Conservation (phyloP, 2,797 vertebrate species). For the Knipowitschia caucasica region DNA sequence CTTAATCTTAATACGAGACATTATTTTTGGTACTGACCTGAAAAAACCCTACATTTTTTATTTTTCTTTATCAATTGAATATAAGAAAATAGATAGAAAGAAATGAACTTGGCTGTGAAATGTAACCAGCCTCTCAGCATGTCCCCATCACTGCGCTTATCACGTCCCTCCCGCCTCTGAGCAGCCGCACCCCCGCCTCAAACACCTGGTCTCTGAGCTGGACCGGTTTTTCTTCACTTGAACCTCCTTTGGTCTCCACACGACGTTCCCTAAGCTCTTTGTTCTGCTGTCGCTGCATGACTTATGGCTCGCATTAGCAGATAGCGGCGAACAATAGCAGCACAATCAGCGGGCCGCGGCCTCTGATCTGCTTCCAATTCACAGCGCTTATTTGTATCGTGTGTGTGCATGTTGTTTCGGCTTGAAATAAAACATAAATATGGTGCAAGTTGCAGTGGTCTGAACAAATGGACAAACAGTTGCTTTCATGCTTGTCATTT, state of each 20-base stretch:
- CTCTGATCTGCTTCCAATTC: slow-evolving; percentile 7
- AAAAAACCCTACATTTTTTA: too few species aligned
- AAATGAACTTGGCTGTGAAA: too few species aligned
- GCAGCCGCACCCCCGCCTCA: slow-evolving; percentile 15
- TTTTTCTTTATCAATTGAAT: too few species aligned
- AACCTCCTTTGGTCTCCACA: not conserved
- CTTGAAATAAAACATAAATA: not conserved
- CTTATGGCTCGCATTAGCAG: slow-evolving; percentile 19
- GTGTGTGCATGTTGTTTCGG: not conserved
- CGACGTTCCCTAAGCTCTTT: not conserved
- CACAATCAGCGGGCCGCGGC: slow-evolving; percentile 19
- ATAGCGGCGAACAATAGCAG: slow-evolving; percentile 17
- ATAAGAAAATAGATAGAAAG: too few species aligned
- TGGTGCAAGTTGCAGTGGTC: too few species aligned
- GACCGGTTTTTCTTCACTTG: not conserved
- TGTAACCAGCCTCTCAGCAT: too few species aligned
- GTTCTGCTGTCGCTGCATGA: slow-evolving; percentile 18
- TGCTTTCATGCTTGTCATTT: too few species aligned
- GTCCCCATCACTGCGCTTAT: too few species aligned
- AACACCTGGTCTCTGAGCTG: slow-evolving; percentile 12
- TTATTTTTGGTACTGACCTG: too few species aligned
- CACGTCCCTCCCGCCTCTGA: slow-evolving; percentile 12
- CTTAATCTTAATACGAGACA: too few species aligned
- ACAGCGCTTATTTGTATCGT: not conserved
- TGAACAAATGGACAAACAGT: not conserved